These are phyloP conservation scores for Ochotona princeps DNA, from an alignment of 2,113 vertebrate genomes.

Conservation along the genomic window DNA sequence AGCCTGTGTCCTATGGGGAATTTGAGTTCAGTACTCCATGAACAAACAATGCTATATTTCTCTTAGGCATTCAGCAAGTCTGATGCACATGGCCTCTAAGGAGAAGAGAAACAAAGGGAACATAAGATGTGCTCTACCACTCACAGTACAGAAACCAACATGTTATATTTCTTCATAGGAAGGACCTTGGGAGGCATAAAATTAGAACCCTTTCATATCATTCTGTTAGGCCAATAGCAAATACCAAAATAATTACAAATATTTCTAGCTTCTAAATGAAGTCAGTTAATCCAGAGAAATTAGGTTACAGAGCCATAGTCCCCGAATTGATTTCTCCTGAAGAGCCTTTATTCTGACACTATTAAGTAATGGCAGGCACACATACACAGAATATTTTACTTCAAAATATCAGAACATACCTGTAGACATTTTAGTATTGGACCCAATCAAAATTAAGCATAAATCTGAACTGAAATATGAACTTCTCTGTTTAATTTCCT, in stretches of 20 bases:
- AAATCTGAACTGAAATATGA: not conserved
- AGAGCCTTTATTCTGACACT: not conserved
- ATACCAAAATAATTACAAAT: not conserved
- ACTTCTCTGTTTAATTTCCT: not conserved
- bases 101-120: not conserved
- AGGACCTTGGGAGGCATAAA: not conserved
- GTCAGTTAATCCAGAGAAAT: conserved; percentile 38
- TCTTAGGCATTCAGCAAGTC: not conserved
- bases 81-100: not conserved
- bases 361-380: not conserved
- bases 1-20: conserved; percentile 16
- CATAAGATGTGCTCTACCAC: not conserved
- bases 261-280: conserved; percentile 11
- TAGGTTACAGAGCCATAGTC: not conserved
- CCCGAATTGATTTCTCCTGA: not conserved
- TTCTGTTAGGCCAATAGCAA: conserved; percentile 19
- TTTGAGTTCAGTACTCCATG: conserved; percentile 38
- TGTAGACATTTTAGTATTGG: not conserved
- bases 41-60: conserved; percentile 39
- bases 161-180: not conserved
- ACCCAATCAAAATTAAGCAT: not conserved
- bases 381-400: not conserved
- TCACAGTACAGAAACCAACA: not conserved
- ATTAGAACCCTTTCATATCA: not conserved
- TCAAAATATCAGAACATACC: not conserved